These are phyloP conservation scores for Prosapia bicincta DNA, from an alignment of 2,888 invertebrate species.

Conservation along the genomic window DNA sequence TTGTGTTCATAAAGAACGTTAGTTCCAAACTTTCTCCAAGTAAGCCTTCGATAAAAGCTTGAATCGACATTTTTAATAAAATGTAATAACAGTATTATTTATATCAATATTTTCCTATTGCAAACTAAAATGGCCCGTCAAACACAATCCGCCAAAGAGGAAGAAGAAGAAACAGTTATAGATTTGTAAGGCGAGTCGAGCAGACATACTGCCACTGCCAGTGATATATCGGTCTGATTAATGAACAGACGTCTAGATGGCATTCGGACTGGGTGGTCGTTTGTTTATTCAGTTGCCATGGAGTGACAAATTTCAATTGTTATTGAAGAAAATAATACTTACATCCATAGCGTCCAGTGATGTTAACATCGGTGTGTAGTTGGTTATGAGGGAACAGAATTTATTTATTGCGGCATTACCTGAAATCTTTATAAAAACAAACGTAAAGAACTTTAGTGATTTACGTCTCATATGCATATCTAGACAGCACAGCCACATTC, in stretches of 20 bases:
- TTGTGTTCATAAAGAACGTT: too few relatives aligned
- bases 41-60: too few relatives aligned
- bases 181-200: background rate
- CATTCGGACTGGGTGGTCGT: slow-evolving; percentile 2
- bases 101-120: too few relatives aligned
- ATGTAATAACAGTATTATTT: too few relatives aligned
- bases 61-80: too few relatives aligned
- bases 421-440: background rate
- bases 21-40: too few relatives aligned
- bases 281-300: background rate
- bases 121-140: background rate
- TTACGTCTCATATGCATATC: too few relatives aligned
- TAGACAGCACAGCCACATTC: too few relatives aligned
- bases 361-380: background rate
- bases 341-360: background rate
- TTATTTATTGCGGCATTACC: background rate
- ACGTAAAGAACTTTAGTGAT: too few relatives aligned
- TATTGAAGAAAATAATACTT: background rate
- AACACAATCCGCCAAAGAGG: background rate
- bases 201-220: background rate
- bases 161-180: background rate
- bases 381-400: background rate
- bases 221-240: background rate
- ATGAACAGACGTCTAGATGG: background rate
- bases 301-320: background rate